Percentiles rank a stretch among this genome's conserved stretches.
Conservation (phyloP, 1,140 invertebrate species). For the Papilio helenus region DNA sequence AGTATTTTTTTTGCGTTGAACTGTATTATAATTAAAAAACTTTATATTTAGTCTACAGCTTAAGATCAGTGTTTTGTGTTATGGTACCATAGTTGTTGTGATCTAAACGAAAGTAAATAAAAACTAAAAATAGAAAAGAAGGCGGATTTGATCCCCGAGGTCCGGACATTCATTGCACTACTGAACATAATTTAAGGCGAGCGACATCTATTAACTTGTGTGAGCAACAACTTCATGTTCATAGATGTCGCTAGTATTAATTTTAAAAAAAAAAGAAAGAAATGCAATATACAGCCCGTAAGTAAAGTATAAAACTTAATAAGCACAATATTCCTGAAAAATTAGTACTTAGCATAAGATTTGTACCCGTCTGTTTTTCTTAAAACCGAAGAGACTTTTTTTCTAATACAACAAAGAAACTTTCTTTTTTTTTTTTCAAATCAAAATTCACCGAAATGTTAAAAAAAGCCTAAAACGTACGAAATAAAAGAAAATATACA, state of each 20-base stretch:
- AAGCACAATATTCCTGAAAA: neutral
- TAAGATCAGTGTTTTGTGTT: neutral
- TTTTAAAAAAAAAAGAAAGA: no score
- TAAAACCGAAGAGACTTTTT: no score
- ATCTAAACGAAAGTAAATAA: neutral
- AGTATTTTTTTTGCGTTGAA: neutral
- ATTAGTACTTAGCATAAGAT: neutral
- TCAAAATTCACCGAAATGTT: neutral
- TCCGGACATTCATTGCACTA: no score
- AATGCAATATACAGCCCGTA: no score
- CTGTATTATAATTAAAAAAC: no score
- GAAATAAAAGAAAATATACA: slow-evolving; percentile 21
- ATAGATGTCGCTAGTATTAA: slow-evolving; percentile 3
- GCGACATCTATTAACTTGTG: neutral
- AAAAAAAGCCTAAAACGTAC: neutral
- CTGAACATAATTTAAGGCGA: no score
- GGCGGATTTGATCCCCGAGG: neutral
- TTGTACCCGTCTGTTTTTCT: no score
- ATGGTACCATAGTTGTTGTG: neutral
- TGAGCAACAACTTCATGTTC: neutral
- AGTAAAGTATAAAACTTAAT: neutral
- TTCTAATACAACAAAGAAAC: neutral
- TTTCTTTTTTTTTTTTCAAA: no score
- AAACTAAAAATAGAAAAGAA: neutral
- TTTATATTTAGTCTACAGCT: neutral